A percentile compares a stretch with the other conserved stretches of the same genome.
These are phyloP conservation scores for Ambastaia sidthimunki DNA, from an alignment of 2,797 vertebrate genomes.

Conservation along the genomic window DNA sequence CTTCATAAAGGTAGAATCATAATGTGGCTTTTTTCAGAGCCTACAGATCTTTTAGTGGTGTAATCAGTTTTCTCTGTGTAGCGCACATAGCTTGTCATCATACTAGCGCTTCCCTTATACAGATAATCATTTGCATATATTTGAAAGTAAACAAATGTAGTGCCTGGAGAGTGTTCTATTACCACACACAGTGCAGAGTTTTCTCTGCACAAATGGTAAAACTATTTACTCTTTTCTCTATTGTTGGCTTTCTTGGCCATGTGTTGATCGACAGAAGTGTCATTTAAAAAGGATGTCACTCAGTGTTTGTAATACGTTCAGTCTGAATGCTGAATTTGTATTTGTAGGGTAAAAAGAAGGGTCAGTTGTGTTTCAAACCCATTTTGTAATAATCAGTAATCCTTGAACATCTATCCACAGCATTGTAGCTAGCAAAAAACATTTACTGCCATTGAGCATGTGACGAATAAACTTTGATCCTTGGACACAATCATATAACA, in stretches of 20 bases:
- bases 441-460: background rate
- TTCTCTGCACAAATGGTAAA: slow-evolving; percentile 1
- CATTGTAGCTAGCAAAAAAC: background rate
- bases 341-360: background rate
- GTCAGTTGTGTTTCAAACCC: background rate
- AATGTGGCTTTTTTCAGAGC: background rate
- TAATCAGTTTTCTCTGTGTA: background rate
- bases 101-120: background rate
- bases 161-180: background rate
- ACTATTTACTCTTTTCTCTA: background rate
- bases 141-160: slow-evolving; percentile 13
- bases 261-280: slow-evolving; percentile 18
- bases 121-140: slow-evolving; percentile 20
- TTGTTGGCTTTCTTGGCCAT: background rate
- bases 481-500: background rate
- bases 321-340: background rate
- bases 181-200: background rate
- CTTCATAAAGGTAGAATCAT: slow-evolving; percentile 89
- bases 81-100: background rate
- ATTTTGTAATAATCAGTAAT: background rate
- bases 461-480: background rate
- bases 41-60: slow-evolving; percentile 1
- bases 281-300: slow-evolving; percentile 66
- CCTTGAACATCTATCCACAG: background rate
- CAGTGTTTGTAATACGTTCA: slow-evolving; percentile 58